Evolutionary conservation across 2,888 invertebrate genomes (phyloP), one percentile per base, ranked within the genome.

Genomic region (Anticlea derivata): DNA sequence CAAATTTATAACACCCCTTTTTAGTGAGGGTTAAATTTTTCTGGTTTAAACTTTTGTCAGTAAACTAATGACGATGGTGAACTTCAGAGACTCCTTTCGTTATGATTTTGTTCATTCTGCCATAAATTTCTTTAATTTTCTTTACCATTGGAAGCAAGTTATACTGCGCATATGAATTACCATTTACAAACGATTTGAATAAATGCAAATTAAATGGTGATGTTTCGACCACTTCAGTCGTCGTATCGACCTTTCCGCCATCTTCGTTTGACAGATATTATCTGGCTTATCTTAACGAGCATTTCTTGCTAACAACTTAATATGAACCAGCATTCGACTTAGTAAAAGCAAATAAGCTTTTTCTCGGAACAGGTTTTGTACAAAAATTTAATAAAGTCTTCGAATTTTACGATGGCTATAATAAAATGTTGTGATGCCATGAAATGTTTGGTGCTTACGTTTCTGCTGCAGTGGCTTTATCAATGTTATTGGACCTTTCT

Each of bases 301-400:
- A 45, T 53, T 43, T 49, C 48, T 43, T 29, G 48, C 34, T 48
- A 48, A 53, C 53, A 44, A 48, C 53, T 29, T 49, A 53, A 53
- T 53, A 44, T 13, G 39, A 44, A 33, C 41, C 39, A 30, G 45
- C 38, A 31, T 51, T 35, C 26, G 52, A 44, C 33, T 33, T 33
- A 12, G 31, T 50, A 27, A 29, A 31, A 38, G 45, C 44, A 50
- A 44, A 49, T 55, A 44, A 41, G 44, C 29, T 49, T 27, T 45
- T 37, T 49, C 40, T 41, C 22, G 11, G 44, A 52, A 73, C 74
- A 60, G 66, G 73, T 73, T 67, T 61, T 51, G 50, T 64, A 63
- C 66, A 65, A 70, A 75, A 55, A 73, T 78, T 81, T 77, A 79
- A 83, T 83, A 81, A 81, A 82, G 80, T 67, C 75, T 57, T 73